Percentiles rank a stretch among this genome's conserved stretches.
phyloP scores from a whole-genome alignment of 2,113 vertebrate genomes.

The Microtus richardsoni region DNA sequence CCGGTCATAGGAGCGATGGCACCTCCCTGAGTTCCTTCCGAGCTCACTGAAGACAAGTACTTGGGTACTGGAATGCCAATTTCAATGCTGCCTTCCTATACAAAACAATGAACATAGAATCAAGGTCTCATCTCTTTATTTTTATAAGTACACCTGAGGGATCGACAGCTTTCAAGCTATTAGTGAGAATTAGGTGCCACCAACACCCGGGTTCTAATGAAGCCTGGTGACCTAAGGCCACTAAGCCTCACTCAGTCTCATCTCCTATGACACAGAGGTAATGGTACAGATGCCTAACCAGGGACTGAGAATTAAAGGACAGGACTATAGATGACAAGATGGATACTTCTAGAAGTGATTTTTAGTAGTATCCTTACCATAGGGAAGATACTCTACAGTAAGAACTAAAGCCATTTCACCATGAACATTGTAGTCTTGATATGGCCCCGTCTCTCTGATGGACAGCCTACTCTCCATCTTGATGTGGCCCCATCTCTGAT shows the following conservation, averaged over 20 bases:
- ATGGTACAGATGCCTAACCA: not conserved
- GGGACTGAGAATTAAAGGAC: not conserved
- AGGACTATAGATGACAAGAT: not conserved
- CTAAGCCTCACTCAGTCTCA: not conserved
- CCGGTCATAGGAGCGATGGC: slow-evolving; percentile 97
- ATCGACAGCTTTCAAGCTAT: not conserved
- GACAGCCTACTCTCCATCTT: too few relatives aligned
- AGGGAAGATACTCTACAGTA: not conserved
- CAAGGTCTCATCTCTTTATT: not conserved
- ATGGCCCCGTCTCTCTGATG: not conserved
- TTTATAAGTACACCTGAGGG: not conserved
- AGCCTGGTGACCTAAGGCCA: not conserved
- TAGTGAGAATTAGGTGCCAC: slow-evolving; percentile 9
- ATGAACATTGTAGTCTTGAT: not conserved
- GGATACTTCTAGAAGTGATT: not conserved
- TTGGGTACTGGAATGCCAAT: slow-evolving; percentile 92
- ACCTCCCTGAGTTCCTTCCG: slow-evolving; percentile 86
- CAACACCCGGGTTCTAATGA: not conserved
- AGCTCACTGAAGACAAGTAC: slow-evolving; percentile 89
- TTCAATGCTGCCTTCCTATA: slow-evolving; percentile 91
- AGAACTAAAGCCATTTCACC: not conserved
- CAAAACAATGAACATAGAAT: slow-evolving; percentile 34
- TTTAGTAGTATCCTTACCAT: not conserved
- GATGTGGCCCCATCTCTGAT: too few relatives aligned
- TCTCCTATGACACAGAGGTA: slow-evolving; percentile 3